A percentile compares a stretch with the other conserved stretches of the same genome.
Conservation (phyloP, 2,888 invertebrate species). For the Eristalinus aeneus region DNA sequence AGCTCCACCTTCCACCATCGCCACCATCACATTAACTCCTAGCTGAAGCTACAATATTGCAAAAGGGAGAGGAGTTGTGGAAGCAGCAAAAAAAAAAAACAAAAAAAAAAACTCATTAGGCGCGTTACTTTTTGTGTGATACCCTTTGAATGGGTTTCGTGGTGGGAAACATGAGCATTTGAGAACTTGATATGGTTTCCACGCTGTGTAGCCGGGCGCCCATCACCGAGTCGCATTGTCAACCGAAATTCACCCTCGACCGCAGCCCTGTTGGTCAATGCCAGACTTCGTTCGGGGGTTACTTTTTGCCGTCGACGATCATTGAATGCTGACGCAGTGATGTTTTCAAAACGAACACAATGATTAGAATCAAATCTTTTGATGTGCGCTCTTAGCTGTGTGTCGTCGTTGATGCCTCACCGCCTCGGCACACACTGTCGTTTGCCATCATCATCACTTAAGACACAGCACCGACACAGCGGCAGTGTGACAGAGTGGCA, state of each 20-base stretch:
- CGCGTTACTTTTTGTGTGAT: constrained; percentile 8
- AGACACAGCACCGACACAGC: constrained; percentile 3
- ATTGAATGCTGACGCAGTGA: constrained; percentile 59
- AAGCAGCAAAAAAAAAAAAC: neutral
- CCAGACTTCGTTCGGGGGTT: neutral
- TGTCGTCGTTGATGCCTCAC: neutral
- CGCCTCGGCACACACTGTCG: neutral
- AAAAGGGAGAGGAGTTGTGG: too few species aligned
- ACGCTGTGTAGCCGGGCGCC: constrained; percentile 8
- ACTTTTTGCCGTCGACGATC: constrained; percentile 35
- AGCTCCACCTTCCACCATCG: neutral
- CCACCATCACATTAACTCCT: neutral
- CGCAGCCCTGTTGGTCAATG: constrained; percentile 9
- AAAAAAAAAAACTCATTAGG: constrained; percentile 26
- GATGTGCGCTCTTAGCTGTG: constrained; percentile 42
- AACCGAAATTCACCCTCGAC: neutral
- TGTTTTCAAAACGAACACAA: constrained; percentile 58
- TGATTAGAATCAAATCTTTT: constrained; percentile 66
- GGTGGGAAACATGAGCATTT: constrained; percentile 19
- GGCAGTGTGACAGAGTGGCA: neutral
- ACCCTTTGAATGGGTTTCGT: constrained; percentile 16
- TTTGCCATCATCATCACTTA: constrained; percentile 13
- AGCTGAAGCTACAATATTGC: neutral
- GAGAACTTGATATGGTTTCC: constrained; percentile 29
- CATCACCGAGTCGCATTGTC: neutral